Conservation (phyloP, 2,797 vertebrate genomes). For the Etheostoma nigrum region DNA sequence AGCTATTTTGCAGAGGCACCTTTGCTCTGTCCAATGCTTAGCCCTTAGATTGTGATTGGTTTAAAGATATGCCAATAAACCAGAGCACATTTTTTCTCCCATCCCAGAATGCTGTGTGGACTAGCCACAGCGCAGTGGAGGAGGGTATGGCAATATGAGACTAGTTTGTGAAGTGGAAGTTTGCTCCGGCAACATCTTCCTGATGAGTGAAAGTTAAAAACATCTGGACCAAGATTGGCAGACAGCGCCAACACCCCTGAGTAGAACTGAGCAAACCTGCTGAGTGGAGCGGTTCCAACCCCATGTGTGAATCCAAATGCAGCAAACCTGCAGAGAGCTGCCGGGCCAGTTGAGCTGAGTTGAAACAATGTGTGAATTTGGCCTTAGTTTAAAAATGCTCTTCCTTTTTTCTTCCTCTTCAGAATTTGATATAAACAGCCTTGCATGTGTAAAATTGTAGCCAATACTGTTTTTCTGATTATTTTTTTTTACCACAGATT, state of each 20-base stretch:
- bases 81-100: not conserved
- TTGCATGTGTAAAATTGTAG: not conserved
- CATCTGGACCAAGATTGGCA: conserved; percentile 18
- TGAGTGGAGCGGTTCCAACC: conserved; percentile 22
- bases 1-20: no score
- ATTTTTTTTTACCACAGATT: no score
- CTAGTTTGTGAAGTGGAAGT: conserved; percentile 8
- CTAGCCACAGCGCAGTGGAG: no score
- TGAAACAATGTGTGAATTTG: not conserved
- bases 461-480: not conserved
- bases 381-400: not conserved
- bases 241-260: conserved; percentile 3
- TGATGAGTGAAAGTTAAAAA: conserved; percentile 41
- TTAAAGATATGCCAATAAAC: no score
- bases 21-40: no score
- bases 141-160: no score
- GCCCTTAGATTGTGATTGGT: no score
- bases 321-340: conserved; percentile 3
- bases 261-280: conserved; percentile 17
- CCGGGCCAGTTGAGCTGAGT: not conserved
- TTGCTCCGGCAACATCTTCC: conserved; percentile 4
- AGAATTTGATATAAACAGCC: not conserved
- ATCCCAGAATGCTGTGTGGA: no score
- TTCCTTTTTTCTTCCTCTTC: not conserved
- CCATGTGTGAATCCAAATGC: conserved; percentile 17